Evolutionary conservation across 2,888 invertebrate genomes (phyloP).

Genomic region (Ophion slaviceki): DNA sequence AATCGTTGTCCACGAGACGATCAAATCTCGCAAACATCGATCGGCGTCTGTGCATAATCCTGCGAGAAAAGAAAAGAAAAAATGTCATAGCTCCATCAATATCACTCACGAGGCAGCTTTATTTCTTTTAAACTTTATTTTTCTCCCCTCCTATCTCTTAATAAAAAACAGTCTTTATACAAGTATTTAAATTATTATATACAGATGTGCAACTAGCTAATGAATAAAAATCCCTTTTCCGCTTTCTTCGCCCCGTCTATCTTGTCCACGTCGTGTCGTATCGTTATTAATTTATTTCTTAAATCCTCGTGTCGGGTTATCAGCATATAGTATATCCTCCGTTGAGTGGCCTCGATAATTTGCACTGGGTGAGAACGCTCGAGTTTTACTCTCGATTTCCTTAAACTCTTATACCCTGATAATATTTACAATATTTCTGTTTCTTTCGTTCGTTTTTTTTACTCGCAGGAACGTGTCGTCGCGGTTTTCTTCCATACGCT

Average conservation of each 20-base stretch:
- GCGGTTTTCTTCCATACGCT: neutral
- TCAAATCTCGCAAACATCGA: neutral
- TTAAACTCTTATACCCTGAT: conserved; percentile 78
- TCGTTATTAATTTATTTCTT: conserved; percentile 26
- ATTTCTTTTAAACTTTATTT: conserved; percentile 35
- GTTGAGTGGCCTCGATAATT: conserved; percentile 59
- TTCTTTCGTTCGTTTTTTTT: neutral
- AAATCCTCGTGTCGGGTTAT: conserved; percentile 57
- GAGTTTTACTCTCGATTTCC: conserved; percentile 44
- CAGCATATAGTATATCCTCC: conserved; percentile 44
- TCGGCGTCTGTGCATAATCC: neutral
- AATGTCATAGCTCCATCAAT: conserved; percentile 5
- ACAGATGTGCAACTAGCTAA: conserved; percentile 79
- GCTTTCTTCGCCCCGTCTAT: conserved; percentile 31
- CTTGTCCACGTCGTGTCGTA: neutral
- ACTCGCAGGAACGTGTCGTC: neutral
- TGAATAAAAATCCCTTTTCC: conserved; percentile 75
- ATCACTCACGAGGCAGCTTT: conserved; percentile 15
- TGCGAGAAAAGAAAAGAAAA: conserved; percentile 23
- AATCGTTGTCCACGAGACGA: neutral
- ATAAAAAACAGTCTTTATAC: conserved; percentile 82
- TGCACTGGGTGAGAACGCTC: conserved; percentile 65
- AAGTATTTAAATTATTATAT: conserved; percentile 81
- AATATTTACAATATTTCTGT: conserved; percentile 76
- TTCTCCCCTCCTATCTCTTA: conserved; percentile 57